Evolutionary conservation across 1,140 invertebrate species (phyloP).

Genomic region (Spodoptera litura): DNA sequence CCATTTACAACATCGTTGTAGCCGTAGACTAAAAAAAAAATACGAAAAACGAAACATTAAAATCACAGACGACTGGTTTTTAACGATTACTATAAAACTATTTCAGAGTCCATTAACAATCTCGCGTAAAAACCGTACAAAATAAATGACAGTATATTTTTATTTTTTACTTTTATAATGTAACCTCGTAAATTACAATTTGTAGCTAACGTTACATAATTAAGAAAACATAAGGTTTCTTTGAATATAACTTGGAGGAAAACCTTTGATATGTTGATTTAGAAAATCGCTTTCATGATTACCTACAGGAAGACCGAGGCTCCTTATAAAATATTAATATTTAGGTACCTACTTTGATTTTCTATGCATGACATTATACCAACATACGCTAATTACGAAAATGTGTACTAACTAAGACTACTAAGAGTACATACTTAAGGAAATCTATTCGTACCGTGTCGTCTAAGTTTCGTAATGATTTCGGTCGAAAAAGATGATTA

Average conservation of each 20-base stretch:
- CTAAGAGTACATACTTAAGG: no score
- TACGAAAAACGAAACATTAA: constrained; percentile 36
- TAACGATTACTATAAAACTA: constrained; percentile 58
- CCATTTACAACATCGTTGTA: not conserved
- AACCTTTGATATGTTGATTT: constrained; percentile 28
- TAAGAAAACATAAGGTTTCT: constrained; percentile 28
- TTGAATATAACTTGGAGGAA: constrained; percentile 9
- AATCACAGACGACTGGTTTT: constrained; percentile 44
- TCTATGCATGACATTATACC: constrained; percentile 4
- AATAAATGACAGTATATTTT: constrained; percentile 17
- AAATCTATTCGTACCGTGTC: no score
- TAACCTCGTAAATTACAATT: constrained; percentile 26
- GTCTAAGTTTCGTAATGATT: no score
- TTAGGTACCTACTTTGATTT: not conserved
- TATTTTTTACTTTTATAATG: constrained; percentile 27
- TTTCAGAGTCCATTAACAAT: constrained; percentile 52
- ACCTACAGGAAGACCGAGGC: constrained; percentile 3
- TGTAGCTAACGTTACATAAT: constrained; percentile 19
- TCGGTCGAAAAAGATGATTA: no score
- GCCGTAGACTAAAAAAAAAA: constrained; percentile 11
- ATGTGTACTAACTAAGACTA: no score
- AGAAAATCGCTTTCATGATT: constrained; percentile 6
- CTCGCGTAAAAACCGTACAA: constrained; percentile 31
- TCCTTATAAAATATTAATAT: constrained; percentile 16
- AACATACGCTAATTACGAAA: no score